Conservation (phyloP, 2,888 invertebrate genomes). For the Melanchra persicariae region DNA sequence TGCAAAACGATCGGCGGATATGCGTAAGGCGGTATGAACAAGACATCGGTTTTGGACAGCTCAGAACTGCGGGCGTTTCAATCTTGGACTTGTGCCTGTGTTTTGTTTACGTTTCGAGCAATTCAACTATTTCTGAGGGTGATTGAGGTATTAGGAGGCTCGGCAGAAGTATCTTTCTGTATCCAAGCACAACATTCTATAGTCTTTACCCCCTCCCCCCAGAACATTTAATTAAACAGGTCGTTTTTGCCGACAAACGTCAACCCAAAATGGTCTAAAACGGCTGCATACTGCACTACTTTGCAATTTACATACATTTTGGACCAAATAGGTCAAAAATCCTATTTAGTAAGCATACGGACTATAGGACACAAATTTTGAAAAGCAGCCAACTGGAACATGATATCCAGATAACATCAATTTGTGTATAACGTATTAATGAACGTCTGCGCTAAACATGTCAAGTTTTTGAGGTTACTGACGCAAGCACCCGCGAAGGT, state of each 20-base stretch:
- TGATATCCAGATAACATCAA: constrained; percentile 34
- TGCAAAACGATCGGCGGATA: constrained; percentile 43
- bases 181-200: neutral
- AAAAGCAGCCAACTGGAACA: constrained; percentile 48
- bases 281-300: neutral
- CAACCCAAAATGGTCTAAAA: neutral
- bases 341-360: neutral
- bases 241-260: neutral
- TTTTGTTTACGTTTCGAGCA: constrained; percentile 43
- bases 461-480: constrained; percentile 59
- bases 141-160: constrained; percentile 4
- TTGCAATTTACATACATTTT: constrained; percentile 10
- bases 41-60: constrained; percentile 37
- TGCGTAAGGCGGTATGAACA: constrained; percentile 42
- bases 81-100: constrained; percentile 52
- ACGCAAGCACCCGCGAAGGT: constrained; percentile 53
- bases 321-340: neutral
- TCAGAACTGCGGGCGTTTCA: constrained; percentile 20
- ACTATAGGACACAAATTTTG: constrained; percentile 30
- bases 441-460: constrained; percentile 52
- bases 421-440: constrained; percentile 34
- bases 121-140: constrained; percentile 31
- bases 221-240: neutral
- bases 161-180: neutral
- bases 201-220: neutral